Percentiles rank a stretch among this genome's conserved stretches.
Evolutionary conservation across 1,140 invertebrate genomes (phyloP).

Genomic region (Bathynomus jamesi): DNA sequence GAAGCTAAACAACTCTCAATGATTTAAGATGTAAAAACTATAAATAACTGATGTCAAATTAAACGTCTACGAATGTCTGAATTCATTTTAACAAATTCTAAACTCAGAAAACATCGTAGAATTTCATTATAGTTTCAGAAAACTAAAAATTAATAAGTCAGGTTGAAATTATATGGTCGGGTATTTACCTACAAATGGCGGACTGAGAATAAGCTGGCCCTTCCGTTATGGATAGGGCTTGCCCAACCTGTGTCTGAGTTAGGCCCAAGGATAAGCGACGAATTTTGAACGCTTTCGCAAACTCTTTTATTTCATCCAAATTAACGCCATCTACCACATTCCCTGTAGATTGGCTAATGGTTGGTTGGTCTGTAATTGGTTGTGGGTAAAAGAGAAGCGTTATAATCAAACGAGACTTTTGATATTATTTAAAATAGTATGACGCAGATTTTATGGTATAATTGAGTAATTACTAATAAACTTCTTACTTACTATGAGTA

Average conservation of each 20-base stretch:
- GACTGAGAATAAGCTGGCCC: conserved; percentile 97
- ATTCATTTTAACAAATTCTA: too few species aligned
- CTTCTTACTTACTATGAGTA: conserved; percentile 34
- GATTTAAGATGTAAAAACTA: too few species aligned
- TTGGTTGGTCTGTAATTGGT: conserved; percentile 65
- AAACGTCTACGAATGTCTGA: too few species aligned
- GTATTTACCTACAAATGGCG: conserved; percentile 88
- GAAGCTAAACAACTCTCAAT: too few species aligned
- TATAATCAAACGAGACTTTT: too few species aligned
- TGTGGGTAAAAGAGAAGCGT: background rate
- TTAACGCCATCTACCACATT: conserved; percentile 88
- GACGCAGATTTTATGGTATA: background rate
- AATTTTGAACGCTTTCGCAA: conserved; percentile 94
- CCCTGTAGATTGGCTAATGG: conserved; percentile 83
- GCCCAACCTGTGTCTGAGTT: conserved; percentile 89
- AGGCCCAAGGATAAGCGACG: conserved; percentile 82
- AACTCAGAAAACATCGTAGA: too few species aligned
- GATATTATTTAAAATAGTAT: too few species aligned
- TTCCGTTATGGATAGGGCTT: conserved; percentile 88
- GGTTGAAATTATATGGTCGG: too few species aligned
- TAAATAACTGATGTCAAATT: too few species aligned
- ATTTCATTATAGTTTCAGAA: too few species aligned
- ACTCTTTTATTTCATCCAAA: conserved; percentile 95
- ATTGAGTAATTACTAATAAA: too few species aligned
- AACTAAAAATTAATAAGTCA: too few species aligned